Conservation (phyloP, 2,113 vertebrate species). For the Gambusia affinis region DNA sequence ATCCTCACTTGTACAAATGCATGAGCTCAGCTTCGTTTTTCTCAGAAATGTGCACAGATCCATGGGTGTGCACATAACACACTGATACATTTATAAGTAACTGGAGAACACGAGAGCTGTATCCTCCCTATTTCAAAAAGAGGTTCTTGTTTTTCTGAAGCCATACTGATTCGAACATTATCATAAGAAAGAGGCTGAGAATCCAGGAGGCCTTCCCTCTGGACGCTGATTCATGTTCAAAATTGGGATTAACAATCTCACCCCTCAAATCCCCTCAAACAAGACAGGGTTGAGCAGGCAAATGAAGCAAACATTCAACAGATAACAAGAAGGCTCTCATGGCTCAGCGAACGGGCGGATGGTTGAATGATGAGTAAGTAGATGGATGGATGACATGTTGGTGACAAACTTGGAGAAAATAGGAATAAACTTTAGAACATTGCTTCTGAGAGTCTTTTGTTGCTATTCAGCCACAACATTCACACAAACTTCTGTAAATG, state of each 20-base stretch:
- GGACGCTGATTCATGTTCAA: slow-evolving; percentile 92
- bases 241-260: slow-evolving; percentile 94
- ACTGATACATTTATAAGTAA: slow-evolving; percentile 28
- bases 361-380: slow-evolving; percentile 63
- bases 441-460: neutral
- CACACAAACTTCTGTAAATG: neutral
- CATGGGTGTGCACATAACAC: slow-evolving; percentile 1
- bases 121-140: slow-evolving; percentile 53
- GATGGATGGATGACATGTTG: slow-evolving; percentile 60
- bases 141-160: slow-evolving; percentile 65
- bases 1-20: slow-evolving; percentile 13
- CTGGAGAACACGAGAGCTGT: slow-evolving; percentile 21
- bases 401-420: neutral
- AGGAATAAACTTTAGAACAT: neutral
- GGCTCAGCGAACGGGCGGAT: slow-evolving; percentile 74
- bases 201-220: slow-evolving; percentile 81
- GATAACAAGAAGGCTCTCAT: slow-evolving; percentile 77
- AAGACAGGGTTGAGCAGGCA: slow-evolving; percentile 67
- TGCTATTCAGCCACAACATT: neutral
- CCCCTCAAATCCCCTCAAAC: slow-evolving; percentile 96
- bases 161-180: slow-evolving; percentile 85
- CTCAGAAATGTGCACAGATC: slow-evolving; percentile 3
- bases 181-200: slow-evolving; percentile 91
- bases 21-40: slow-evolving; percentile 5
- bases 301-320: slow-evolving; percentile 84